Evolutionary conservation across 2,113 vertebrate genomes (phyloP), one percentile per base, ranked within the genome.

Genomic region (Atractosteus spatula): DNA sequence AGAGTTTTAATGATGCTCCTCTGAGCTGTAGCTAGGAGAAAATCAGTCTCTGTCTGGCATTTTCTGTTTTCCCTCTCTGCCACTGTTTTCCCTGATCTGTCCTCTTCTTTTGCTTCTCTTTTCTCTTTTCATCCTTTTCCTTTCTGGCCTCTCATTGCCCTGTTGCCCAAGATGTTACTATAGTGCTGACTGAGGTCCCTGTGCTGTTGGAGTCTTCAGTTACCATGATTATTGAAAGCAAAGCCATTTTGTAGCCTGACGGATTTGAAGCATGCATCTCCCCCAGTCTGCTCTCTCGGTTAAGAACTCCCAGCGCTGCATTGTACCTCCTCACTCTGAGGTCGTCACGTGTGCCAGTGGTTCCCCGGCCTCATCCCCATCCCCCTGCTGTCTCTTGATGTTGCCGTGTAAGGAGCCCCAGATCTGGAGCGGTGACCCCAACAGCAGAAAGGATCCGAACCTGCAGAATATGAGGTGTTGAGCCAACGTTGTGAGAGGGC

Each of bases 301-400:
- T 51, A 1, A 51, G 5, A 51, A 10, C 47, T 10, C 47, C 47
- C 47, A 51, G 47, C 10, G 57, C 8, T 71, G 68, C 16, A 54
- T 73, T 73, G 13, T 55, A 61, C 72, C 56, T 29, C 42, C 7
- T 45, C 72, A 65, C 68, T 74, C 68, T 71, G 74, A 16, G 29
- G 29, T 29, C 29, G 29, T 29, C 1, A 29, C 29, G 69, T 71
- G 65, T 43, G 41, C 61, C 45, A 68, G 74, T 78, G 76, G 68
- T 55, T 76, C 71, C 69, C 68, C 79, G 77, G 66, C 81, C 81
- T 77, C 70, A 62, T 63, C 59, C 62, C 54, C 73, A 68, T 62
- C 73, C 70, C 64, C 76, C 74, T 81, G 75, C 77, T 80, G 71
- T 79, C 75, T 16, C 16, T 47, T 10, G 67, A n/a, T 17, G 14